Conservation (phyloP, 2,113 vertebrate genomes). For the Murina feae region DNA sequence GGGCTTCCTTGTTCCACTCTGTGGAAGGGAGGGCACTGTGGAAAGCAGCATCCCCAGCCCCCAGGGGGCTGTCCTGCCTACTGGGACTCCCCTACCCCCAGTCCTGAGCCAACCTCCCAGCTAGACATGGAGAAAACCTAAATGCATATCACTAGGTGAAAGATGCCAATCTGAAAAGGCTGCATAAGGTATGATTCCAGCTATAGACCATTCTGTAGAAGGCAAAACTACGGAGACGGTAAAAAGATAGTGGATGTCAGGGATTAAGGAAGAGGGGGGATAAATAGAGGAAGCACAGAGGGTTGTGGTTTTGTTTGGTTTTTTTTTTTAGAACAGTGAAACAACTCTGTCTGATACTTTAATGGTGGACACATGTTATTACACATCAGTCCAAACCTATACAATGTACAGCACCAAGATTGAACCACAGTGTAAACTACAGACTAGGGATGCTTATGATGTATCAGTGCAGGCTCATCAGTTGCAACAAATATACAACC, state of each 20-base stretch:
- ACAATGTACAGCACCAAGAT: neutral
- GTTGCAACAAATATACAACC: rapidly evolving
- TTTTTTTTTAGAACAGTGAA: neutral
- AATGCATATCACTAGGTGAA: neutral
- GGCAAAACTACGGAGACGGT: neutral
- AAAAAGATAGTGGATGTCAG: neutral
- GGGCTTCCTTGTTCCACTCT: no score
- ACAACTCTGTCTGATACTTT: no score
- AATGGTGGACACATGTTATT: rapidly evolving
- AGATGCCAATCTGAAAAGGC: neutral
- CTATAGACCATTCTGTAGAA: neutral
- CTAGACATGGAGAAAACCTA: neutral
- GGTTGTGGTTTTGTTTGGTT: no score
- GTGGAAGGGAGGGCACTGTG: no score
- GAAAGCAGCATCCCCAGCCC: neutral
- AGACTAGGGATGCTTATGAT: rapidly evolving
- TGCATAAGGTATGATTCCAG: neutral
- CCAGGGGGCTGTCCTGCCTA: neutral
- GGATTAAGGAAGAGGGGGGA: no score
- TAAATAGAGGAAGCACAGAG: neutral
- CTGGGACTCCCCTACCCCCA: neutral
- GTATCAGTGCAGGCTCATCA: neutral
- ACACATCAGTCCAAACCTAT: no score
- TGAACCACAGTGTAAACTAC: neutral
- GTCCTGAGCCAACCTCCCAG: neutral